Evolutionary conservation across 23 tunicate genomes (phyloP), one percentile per base, ranked within the genome.

Genomic region (Styela clava): DNA sequence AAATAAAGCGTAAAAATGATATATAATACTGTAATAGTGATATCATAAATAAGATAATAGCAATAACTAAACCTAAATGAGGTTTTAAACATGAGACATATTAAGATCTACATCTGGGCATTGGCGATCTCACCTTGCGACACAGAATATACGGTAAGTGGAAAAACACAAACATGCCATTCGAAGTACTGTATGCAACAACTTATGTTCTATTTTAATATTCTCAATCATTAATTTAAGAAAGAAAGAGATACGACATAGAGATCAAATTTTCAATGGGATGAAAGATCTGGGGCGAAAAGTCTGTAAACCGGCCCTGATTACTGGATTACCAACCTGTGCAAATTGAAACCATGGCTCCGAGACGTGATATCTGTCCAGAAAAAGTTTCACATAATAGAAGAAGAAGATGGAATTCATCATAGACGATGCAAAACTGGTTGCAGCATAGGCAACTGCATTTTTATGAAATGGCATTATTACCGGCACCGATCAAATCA

Each of bases 331-430:
- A n/a, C n/a, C n/a, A n/a, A 92, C 97, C 88, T 92, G 97, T 5
- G 97, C 91, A 79, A 84, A 79, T 35, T 92, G 91, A 80, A 92
- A 92, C 97, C 97, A 92, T 25, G 61, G 62, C 78, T 83, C 78
- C 2, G 85, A 56, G 1, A 92, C 85, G 63, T 84, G 74, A 69
- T 92, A 92, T 23, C 64, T 63, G 37, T 86, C 91, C 84, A 92
- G 62, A 80, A 92, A 92, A 9, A 92, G 37, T 32, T 92, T 92
- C 16, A 92, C 92, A 78, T 92, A 92, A 82, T 92, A 92, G 82
- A 92, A 92, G 69, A 92, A 87, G 78, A 92, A 92, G 5, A 92
- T 72, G 22, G 97, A 83, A 73, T 87, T 87, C 97, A 92, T 92
- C 79, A 78, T 65, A 1, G 88, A 61, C 0, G 97, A 71, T 19